phyloP scores from a whole-genome alignment of 1,140 invertebrate species.

The Steinernema khuongi region DNA sequence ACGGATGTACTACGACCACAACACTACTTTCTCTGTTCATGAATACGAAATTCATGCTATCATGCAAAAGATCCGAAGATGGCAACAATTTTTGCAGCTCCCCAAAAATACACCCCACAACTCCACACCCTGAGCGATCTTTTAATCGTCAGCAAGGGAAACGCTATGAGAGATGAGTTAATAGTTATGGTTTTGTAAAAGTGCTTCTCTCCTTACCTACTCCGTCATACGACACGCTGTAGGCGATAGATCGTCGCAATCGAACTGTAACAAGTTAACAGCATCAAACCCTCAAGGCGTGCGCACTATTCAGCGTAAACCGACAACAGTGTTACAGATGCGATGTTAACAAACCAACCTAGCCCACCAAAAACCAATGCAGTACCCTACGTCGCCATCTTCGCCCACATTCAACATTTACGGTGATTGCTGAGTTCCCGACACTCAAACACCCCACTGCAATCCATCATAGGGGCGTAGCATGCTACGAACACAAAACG shows the following conservation, averaged over 20 bases:
- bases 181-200: not conserved
- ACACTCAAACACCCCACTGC: not conserved
- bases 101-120: not conserved
- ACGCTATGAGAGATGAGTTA: slow-evolving; percentile 9
- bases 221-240: slow-evolving; percentile 23
- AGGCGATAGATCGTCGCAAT: slow-evolving; percentile 52
- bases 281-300: not conserved
- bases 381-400: not conserved
- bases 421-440: too few species aligned
- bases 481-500: slow-evolving; percentile 1
- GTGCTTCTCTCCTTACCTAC: not conserved
- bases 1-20: not conserved
- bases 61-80: not conserved
- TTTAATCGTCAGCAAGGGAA: not conserved
- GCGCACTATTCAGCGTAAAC: not conserved
- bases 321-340: not conserved
- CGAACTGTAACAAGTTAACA: slow-evolving; percentile 44
- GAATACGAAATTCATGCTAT: not conserved
- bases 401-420: too few species aligned
- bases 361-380: not conserved
- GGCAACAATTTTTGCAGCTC: not conserved
- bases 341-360: not conserved
- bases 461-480: too few species aligned
- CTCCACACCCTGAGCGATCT: not conserved
- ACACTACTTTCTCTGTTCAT: not conserved